Evolutionary conservation across 1,140 invertebrate genomes (phyloP), one percentile per base, ranked within the genome.

Genomic region (Bursaphelenchus mucronatus): DNA sequence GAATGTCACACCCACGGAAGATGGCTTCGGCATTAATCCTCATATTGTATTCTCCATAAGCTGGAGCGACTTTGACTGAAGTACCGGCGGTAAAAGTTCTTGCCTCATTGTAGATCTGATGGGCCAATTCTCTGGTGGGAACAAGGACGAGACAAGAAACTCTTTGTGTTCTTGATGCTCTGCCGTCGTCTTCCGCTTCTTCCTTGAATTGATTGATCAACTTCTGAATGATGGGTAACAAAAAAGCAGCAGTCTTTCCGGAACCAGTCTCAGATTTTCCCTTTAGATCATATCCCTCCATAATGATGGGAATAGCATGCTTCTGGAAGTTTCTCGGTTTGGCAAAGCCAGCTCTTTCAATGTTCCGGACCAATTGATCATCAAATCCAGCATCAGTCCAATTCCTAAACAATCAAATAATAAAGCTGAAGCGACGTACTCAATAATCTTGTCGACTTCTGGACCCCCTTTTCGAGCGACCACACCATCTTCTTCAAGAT

Each of bases 81-180:
- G 8, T 64, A 64, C 68, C 61, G 50, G 51, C 39, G 2, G 68
- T 50, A 58, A 69, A 71, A 19, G 64, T 71, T 4, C 41, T 43
- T 6, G 67, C 63, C 30, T 69, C 58, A 17, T 69, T 68, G 43
- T 69, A 66, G 57, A 90, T 94, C 85, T 97, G 93, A 74, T 89
- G 88, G 0, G 91, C 90, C 45, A 97, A 84, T 83, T 96, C 93
- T 73, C 91, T 85, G 0, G 92, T 95, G 8, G 93, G 92, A 67
- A 89, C 89, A 4, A 96, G 82, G 21, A 96, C 86, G 8, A 96
- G 78, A 30, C 90, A 90, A 66, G 17, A 46, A 3, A 50, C 41
- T 7, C 41, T 30, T 39, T 15, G 10, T 17, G 68, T 19, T 45
- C 51, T n/a, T 15, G 40, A 66, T 15, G 59, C 62, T 19, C n/a